Percentiles rank a stretch among this genome's conserved stretches.
These are phyloP conservation scores for Trididemnum nubilum DNA, from an alignment of 23 tunicate species.

Conservation along the genomic window DNA sequence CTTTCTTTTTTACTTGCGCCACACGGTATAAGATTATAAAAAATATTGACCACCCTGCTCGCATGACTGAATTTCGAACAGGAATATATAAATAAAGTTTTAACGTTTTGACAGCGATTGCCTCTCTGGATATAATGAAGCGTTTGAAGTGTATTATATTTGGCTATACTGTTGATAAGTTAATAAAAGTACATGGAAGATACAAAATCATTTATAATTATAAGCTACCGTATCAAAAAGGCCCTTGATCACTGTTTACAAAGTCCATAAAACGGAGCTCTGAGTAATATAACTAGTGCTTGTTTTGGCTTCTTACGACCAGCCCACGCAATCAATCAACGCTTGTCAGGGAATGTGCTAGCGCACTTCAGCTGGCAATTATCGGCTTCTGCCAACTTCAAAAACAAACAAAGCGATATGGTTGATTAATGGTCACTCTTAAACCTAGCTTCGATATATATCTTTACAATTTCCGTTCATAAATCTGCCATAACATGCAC, in stretches of 20 bases:
- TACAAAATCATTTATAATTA: not conserved
- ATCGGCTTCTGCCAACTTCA: not conserved
- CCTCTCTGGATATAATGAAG: not conserved
- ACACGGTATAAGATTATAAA: no score
- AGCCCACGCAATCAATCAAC: not conserved
- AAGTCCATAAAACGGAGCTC: not conserved
- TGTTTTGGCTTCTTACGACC: not conserved
- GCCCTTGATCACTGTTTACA: not conserved
- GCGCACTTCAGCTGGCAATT: constrained; percentile 3
- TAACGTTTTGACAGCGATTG: not conserved
- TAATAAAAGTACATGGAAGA: not conserved
- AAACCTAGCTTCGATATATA: not conserved
- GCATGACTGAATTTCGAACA: not conserved
- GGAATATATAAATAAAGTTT: not conserved
- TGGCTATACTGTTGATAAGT: not conserved
- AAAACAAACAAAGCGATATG: not conserved
- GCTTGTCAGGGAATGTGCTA: not conserved
- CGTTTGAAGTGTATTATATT: not conserved
- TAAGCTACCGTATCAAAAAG: not conserved
- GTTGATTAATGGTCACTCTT: not conserved
- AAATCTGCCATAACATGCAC: not conserved
- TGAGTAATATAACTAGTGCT: not conserved
- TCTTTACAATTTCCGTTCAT: not conserved
- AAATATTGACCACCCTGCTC: not conserved
- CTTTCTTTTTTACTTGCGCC: no score